These are phyloP conservation scores for Pithys albifrons DNA, from an alignment of 2,113 vertebrate species.

Conservation along the genomic window DNA sequence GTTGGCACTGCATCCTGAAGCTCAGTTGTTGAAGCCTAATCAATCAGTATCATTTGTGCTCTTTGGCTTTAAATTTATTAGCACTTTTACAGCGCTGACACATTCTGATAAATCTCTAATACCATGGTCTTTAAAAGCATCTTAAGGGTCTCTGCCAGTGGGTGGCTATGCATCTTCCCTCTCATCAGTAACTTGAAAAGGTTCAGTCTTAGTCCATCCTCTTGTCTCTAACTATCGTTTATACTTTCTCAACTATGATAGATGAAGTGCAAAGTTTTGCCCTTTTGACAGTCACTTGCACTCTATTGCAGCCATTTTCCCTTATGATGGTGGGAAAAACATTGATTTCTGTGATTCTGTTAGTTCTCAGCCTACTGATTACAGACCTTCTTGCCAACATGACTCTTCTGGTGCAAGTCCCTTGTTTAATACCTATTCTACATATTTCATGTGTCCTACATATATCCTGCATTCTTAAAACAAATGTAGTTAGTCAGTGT, in stretches of 20 bases:
- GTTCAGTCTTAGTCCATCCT: background rate
- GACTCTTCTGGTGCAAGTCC: background rate
- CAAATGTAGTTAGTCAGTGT: background rate
- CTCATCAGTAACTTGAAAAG: background rate
- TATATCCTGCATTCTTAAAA: background rate
- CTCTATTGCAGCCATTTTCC: background rate
- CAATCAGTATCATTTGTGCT: background rate
- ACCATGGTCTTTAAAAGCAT: background rate
- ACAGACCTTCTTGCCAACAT: background rate
- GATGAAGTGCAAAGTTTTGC: background rate
- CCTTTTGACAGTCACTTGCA: background rate
- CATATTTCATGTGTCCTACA: background rate
- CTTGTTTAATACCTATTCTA: background rate
- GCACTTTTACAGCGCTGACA: background rate
- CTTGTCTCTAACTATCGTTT: background rate
- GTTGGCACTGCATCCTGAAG: background rate
- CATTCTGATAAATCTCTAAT: background rate
- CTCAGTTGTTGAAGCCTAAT: background rate
- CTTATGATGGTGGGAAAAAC: background rate
- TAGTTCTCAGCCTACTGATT: background rate
- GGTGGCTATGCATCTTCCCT: background rate
- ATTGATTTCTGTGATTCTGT: background rate
- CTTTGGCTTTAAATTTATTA: background rate
- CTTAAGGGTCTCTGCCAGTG: background rate
- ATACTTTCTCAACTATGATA: background rate